Evolutionary conservation across 2,113 vertebrate species (phyloP).

Genomic region (Rutilus rutilus): DNA sequence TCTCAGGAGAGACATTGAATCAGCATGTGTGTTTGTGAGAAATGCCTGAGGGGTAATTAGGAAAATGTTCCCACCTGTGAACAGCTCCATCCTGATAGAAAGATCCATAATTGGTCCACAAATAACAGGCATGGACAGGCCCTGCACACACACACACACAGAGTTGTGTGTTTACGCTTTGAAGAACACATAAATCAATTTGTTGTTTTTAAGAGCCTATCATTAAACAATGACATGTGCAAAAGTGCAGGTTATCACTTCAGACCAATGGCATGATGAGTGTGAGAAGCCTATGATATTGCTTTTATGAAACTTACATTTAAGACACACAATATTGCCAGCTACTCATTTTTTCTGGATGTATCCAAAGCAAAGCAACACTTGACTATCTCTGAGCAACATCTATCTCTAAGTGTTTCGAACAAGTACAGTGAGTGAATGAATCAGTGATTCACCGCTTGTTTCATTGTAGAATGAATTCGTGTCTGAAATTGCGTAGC

Average conservation of each 20-base stretch:
- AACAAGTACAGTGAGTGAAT: not conserved
- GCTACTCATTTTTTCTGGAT: not conserved
- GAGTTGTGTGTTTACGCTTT: not conserved
- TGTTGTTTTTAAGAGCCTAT: not conserved
- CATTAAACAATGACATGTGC: not conserved
- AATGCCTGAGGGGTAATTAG: conserved; percentile 35
- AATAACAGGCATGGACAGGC: conserved; percentile 38
- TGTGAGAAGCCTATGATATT: not conserved
- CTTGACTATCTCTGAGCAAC: not conserved
- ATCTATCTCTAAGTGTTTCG: not conserved
- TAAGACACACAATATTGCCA: not conserved
- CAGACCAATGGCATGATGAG: not conserved
- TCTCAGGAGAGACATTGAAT: conserved; percentile 37
- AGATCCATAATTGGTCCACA: conserved; percentile 9
- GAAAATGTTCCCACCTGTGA: conserved; percentile 36
- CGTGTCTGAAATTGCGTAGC: too few relatives aligned
- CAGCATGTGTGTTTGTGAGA: conserved; percentile 9
- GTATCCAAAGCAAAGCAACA: too few relatives aligned
- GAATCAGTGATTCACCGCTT: too few relatives aligned
- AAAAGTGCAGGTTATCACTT: not conserved
- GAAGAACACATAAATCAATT: not conserved
- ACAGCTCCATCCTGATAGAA: not conserved
- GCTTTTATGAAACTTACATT: not conserved
- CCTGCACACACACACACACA: not conserved
- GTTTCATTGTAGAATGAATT: too few relatives aligned